These are phyloP conservation scores for Zoanthus sociatus DNA, from an alignment of 92 coral and sea anemone species.

Conservation along the genomic window DNA sequence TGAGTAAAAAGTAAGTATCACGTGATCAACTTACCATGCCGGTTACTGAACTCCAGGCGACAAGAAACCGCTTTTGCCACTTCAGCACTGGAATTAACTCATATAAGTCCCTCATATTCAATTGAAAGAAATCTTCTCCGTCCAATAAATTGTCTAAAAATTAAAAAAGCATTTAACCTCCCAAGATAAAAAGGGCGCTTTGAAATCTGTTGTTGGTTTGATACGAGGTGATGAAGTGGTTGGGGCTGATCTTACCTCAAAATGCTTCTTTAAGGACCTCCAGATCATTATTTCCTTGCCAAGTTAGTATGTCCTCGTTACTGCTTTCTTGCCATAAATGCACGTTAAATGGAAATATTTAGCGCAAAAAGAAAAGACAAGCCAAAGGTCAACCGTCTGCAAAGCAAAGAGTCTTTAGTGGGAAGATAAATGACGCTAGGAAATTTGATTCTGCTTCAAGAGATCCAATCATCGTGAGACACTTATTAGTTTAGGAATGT, in stretches of 20 bases:
- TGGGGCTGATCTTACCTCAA: background rate
- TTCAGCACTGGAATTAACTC: conserved; percentile 55
- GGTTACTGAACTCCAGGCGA: conserved; percentile 57
- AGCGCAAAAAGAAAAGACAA: background rate
- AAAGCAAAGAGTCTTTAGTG: background rate
- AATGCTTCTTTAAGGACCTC: conserved; percentile 16
- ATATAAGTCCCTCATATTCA: conserved; percentile 53
- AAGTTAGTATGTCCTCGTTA: background rate
- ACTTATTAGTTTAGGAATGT: conserved; percentile 1
- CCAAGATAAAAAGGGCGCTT: background rate
- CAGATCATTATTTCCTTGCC: conserved; percentile 9
- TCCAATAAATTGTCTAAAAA: conserved; percentile 34
- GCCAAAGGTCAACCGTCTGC: background rate
- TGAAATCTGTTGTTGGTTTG: background rate
- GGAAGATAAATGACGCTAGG: background rate
- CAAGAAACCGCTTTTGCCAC: conserved; percentile 48
- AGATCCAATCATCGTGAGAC: conserved; percentile 1
- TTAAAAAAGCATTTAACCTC: background rate
- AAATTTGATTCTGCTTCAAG: background rate
- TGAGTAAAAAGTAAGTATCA: background rate
- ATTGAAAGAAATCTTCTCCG: conserved; percentile 67
- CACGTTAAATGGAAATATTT: background rate
- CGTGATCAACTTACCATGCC: conserved; percentile 46
- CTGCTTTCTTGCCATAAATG: background rate
- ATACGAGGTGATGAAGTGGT: background rate